Evolutionary conservation across 35 echinoderm and acorn worm species (phyloP).

Genomic region (Hemicentrotus pulcherrimus): DNA sequence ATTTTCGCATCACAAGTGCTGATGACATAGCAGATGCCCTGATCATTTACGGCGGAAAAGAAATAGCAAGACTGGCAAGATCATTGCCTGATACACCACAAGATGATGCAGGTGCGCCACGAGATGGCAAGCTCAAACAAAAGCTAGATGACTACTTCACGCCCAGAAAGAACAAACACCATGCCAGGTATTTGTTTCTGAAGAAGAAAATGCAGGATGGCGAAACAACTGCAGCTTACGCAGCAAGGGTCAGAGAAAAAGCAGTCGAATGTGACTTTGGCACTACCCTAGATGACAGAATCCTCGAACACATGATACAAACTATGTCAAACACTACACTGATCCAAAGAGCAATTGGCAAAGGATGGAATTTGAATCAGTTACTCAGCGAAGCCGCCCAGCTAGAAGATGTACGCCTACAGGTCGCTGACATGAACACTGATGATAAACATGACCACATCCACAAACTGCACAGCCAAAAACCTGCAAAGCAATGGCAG

Average conservation of each 20-base stretch:
- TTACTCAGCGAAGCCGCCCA: slow-evolving; percentile 57
- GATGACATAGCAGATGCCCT: slow-evolving; percentile 62
- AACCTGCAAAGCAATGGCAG: neutral
- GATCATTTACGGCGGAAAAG: slow-evolving; percentile 70
- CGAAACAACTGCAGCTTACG: slow-evolving; percentile 63
- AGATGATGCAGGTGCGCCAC: neutral
- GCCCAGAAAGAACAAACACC: slow-evolving; percentile 65
- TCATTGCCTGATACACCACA: slow-evolving; percentile 44
- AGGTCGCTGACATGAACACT: slow-evolving; percentile 52
- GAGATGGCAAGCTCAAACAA: slow-evolving; percentile 48
- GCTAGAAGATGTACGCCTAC: slow-evolving; percentile 52
- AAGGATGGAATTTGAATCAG: slow-evolving; percentile 56
- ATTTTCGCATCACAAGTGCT: slow-evolving; percentile 54
- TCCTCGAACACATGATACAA: slow-evolving; percentile 66
- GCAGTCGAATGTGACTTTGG: slow-evolving; percentile 70
- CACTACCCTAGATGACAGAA: slow-evolving; percentile 54
- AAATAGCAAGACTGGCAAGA: slow-evolving; percentile 58
- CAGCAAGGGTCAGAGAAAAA: slow-evolving; percentile 63
- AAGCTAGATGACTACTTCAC: slow-evolving; percentile 68
- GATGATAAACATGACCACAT: neutral
- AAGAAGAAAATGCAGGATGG: slow-evolving; percentile 32
- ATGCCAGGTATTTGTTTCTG: slow-evolving; percentile 60
- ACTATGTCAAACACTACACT: slow-evolving; percentile 49
- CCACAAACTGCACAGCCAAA: neutral
- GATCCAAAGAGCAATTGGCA: slow-evolving; percentile 54